A percentile compares a stretch with the other conserved stretches of the same genome.
These are phyloP conservation scores for Ganaspis sp. DNA, from an alignment of 1,140 invertebrate species.

Conservation along the genomic window DNA sequence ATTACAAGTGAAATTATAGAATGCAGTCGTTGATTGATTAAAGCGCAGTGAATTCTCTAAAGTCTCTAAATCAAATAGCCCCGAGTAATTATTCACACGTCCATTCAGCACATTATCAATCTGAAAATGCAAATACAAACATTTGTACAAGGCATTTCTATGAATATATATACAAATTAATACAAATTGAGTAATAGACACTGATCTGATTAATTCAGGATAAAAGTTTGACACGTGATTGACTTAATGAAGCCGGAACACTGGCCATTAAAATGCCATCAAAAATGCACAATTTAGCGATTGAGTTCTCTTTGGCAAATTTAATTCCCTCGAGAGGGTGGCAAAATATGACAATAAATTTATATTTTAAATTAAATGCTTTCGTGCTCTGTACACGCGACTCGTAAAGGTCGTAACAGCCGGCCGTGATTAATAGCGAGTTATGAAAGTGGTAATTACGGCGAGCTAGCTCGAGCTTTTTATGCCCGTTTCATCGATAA, in stretches of 20 bases:
- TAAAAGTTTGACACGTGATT: background rate
- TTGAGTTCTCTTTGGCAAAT: background rate
- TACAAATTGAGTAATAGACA: background rate
- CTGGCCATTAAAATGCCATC: background rate
- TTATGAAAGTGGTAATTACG: conserved; percentile 31
- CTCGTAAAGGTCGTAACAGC: conserved; percentile 26
- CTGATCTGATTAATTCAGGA: background rate
- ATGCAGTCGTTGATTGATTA: too few species aligned
- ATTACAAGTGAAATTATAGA: too few species aligned
- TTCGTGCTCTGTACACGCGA: conserved; percentile 16
- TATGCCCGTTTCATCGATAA: conserved; percentile 13
- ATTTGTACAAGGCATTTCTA: too few species aligned
- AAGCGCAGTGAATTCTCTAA: too few species aligned
- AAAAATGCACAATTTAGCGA: background rate
- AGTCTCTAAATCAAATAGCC: too few species aligned
- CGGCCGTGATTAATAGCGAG: conserved; percentile 23
- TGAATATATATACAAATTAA: too few species aligned
- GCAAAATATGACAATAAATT: conserved; percentile 12
- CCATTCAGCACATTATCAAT: too few species aligned
- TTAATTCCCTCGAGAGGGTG: background rate
- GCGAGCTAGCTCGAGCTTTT: conserved; percentile 7
- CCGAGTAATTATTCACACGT: too few species aligned
- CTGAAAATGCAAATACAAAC: too few species aligned
- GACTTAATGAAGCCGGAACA: background rate
- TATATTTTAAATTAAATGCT: conserved; percentile 26